phyloP scores from a whole-genome alignment of 2,888 invertebrate species.

The Sarcophaga variegata region DNA sequence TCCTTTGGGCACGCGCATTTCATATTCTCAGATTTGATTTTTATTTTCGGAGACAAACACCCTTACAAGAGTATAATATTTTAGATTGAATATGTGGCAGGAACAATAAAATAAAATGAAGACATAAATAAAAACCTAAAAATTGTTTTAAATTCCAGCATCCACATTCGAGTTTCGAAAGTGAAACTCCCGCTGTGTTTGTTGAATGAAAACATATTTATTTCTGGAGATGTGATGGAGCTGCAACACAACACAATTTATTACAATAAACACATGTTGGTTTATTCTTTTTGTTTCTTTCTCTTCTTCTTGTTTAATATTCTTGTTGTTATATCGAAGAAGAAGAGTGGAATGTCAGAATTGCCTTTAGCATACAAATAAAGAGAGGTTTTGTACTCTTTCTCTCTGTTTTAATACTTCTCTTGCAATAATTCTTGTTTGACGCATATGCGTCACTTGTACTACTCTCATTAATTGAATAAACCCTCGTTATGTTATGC shows the following conservation, averaged over 20 bases:
- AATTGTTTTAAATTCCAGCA: constrained; percentile 30
- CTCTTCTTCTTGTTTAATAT: constrained; percentile 5
- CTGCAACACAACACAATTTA: constrained; percentile 16
- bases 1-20: constrained; percentile 59
- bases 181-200: constrained; percentile 62
- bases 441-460: constrained; percentile 59
- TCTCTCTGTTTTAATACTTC: neutral
- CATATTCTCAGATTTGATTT: constrained; percentile 35
- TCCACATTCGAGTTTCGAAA: constrained; percentile 62
- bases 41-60: constrained; percentile 21
- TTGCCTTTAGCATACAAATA: neutral
- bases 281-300: constrained; percentile 8
- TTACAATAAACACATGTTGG: constrained; percentile 40
- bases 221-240: too few relatives aligned
- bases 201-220: neutral
- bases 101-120: constrained; percentile 4
- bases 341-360: neutral
- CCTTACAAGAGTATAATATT: constrained; percentile 2
- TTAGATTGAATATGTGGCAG: constrained; percentile 33
- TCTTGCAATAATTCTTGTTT: constrained; percentile 20
- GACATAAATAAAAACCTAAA: constrained; percentile 6
- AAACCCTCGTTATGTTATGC: neutral
- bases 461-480: constrained; percentile 1
- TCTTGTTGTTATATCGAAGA: constrained; percentile 18
- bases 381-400: neutral